Evolutionary conservation across 2,113 vertebrate species (phyloP).

Genomic region (Atrichornis clamosus): DNA sequence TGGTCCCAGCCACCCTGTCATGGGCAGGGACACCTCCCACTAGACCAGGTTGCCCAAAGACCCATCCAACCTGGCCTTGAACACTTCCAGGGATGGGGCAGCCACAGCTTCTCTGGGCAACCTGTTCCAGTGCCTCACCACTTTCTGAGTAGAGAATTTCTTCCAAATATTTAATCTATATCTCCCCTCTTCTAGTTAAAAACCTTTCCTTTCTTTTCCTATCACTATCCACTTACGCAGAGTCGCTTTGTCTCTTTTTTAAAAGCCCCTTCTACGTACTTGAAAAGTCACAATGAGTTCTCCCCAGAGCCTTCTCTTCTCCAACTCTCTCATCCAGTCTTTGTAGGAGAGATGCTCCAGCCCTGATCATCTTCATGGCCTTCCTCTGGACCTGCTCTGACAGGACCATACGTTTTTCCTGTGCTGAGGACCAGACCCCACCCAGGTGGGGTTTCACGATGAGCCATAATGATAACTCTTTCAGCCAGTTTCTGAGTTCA

Average conservation of each 20-base stretch:
- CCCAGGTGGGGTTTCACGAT: not conserved
- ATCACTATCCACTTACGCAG: not conserved
- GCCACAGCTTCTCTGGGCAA: not conserved
- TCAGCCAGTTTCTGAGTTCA: not conserved
- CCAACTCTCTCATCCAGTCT: not conserved
- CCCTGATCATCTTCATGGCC: not conserved
- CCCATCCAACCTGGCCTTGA: too few relatives aligned
- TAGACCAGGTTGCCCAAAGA: not conserved
- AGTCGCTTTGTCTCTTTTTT: not conserved
- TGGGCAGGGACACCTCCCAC: not conserved
- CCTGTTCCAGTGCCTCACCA: not conserved
- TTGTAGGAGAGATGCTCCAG: not conserved
- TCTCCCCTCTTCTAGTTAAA: not conserved
- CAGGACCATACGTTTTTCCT: not conserved
- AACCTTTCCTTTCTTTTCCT: not conserved
- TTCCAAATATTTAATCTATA: not conserved
- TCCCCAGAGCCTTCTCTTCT: not conserved
- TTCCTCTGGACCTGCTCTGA: not conserved
- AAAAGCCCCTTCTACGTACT: not conserved
- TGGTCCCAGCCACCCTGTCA: not conserved
- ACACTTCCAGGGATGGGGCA: not conserved
- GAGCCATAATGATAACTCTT: fast-evolving
- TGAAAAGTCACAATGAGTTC: not conserved
- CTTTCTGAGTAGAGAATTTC: not conserved
- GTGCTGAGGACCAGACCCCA: not conserved